Evolutionary conservation across 1,140 invertebrate species (phyloP), one percentile per base, ranked within the genome.

Genomic region (Drosophila virilis): DNA sequence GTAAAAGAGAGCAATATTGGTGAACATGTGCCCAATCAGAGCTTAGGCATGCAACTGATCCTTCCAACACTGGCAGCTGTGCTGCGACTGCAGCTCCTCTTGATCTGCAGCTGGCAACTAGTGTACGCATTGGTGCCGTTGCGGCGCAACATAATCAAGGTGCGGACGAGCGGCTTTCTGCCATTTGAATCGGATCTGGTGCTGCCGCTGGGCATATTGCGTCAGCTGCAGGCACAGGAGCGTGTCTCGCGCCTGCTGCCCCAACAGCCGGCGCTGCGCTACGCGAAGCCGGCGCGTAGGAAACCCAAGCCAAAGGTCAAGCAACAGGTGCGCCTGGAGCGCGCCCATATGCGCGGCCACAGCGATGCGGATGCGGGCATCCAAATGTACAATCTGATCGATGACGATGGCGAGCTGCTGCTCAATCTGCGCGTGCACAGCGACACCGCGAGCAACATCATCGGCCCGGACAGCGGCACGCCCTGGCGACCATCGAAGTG

Each of bases 361-460:
- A 1, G 51, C 15, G 77, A 61, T n/a, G 46, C 66, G 48, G 64
- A 80, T 42, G 43, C 50, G 3, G 79, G 77, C 13, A 74, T 70
- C 0, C 77, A 89, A 52, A 52, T 85, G n/a, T 89, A 89, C 46
- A 89, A 89, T 69, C 77, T 89, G 7, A 90, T 89, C 52, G 84
- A 89, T 57, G 84, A 89, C 12, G 84, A 89, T 64, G 84, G 84
- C 6, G 85, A 89, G 13, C 57, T 89, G 12, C 8, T 89, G 46
- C 68, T 89, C 7, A 90, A 89, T 57, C 43, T 89, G n/a, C 82
- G 78, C 32, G 77, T 89, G 3, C 84, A 89, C 57, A 72, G 73
- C 12, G 78, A 85, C 0, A 54, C 28, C 37, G 6, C 38, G 2
- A 7, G n/a, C 48, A 8, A 17, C 43, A 17, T 0, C 37, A 50